Base-by-base conservation (phyloP, 1,140 invertebrate species). In the Eriocheir sinensis region DNA sequence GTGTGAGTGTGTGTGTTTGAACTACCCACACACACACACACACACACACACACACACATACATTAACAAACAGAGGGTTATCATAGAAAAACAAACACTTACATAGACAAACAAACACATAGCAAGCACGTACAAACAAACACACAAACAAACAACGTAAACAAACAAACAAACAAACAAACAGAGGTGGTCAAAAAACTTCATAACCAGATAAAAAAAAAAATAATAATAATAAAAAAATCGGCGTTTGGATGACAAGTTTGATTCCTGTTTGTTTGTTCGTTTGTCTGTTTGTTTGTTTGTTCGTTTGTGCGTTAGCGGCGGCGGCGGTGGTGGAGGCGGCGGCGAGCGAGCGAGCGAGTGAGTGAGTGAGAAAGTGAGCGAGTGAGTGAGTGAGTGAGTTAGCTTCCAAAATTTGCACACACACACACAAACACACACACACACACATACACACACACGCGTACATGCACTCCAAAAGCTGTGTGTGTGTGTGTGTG, bases 381-480 rank as follows among this genome's bases (percentile, higher is more conserved):
- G 89, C 30, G 89, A 72, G 53, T 34, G 89, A 72, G 89, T 34
- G 89, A 72, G 89, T 34, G 53, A 34, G 32, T 8, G 85, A n/a
- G 85, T 41, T 21, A 48, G 38, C 44, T 40, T 21, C 15, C 15
- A 4, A 8, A 48, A 32, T 88, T 86, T 21, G 32, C 21, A 40
- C 32, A 86, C 8, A n/a, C n/a, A n/a, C n/a, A n/a, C n/a, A n/a
- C n/a, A n/a, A n/a, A n/a, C n/a, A n/a, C n/a, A n/a, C n/a, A n/a
- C n/a, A n/a, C n/a, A n/a, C n/a, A n/a, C n/a, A n/a, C n/a, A n/a
- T n/a, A n/a, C n/a, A n/a, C n/a, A n/a, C n/a, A n/a, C n/a, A n/a
- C n/a, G n/a, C n/a, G n/a, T n/a, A n/a, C 44, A 30, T 88, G 85
- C 81, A 32, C 30, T 85, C 34, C 17, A 6, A 72, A 41, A 41